Evolutionary conservation across 1,140 invertebrate genomes (phyloP).

Genomic region (Pogonognathellus flavescens): DNA sequence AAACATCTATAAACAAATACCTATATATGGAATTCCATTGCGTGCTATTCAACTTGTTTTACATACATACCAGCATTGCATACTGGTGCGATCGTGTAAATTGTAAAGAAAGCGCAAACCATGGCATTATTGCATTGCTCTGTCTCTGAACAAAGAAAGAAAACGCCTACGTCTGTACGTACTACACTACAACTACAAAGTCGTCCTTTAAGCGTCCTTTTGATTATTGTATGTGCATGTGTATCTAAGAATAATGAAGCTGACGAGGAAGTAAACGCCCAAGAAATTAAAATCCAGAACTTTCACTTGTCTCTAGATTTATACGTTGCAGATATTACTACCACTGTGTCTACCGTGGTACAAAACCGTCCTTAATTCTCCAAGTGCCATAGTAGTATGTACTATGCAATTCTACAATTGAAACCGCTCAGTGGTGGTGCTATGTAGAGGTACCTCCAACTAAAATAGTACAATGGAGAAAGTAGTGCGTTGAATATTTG

Average conservation of each 20-base stretch:
- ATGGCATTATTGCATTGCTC: not conserved
- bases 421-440: not conserved
- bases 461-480: not conserved
- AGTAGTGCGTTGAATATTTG: conserved; percentile 18
- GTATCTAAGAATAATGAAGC: conserved; percentile 1
- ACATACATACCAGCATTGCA: not conserved
- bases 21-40: conserved; percentile 14
- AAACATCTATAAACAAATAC: too few species aligned
- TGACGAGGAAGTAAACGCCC: conserved; percentile 15
- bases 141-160: not conserved
- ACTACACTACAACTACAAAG: not conserved
- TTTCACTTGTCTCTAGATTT: not conserved
- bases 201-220: not conserved
- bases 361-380: not conserved
- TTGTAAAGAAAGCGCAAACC: too few species aligned
- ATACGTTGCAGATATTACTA: not conserved
- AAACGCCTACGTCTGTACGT: not conserved
- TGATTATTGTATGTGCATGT: not conserved
- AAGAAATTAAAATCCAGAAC: conserved; percentile 26
- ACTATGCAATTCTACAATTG: not conserved
- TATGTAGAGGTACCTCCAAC: not conserved
- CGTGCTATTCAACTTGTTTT: conserved; percentile 32
- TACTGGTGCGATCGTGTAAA: not conserved
- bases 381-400: not conserved
- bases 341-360: not conserved